Percentiles rank a stretch among this genome's conserved stretches.
phyloP scores from a whole-genome alignment of 2,797 vertebrate genomes.

The Potorous gilbertii region DNA sequence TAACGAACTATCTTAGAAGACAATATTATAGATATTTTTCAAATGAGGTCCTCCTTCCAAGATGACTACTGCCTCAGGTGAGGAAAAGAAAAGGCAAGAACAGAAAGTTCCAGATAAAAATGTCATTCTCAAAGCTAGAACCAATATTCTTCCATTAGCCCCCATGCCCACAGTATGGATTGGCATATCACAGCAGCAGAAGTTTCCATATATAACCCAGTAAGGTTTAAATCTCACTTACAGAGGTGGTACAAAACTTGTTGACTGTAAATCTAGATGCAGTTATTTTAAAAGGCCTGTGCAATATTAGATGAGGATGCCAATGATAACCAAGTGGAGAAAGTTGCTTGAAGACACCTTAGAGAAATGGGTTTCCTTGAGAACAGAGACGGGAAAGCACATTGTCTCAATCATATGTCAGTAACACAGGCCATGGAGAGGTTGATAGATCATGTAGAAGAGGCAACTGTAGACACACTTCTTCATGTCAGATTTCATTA shows the following conservation, averaged over 20 bases:
- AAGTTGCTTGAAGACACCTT: not conserved
- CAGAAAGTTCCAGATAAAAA: not conserved
- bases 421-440: conserved; percentile 98
- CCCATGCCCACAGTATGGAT: accelerated
- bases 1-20: not conserved
- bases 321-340: not conserved
- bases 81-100: not conserved
- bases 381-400: conserved; percentile 92
- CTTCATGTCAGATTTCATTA: conserved; percentile 86
- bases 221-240: not conserved
- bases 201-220: not conserved
- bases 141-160: not conserved
- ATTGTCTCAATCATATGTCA: conserved; percentile 94
- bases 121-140: not conserved
- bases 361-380: conserved; percentile 73
- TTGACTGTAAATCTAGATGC: not conserved
- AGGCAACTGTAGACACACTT: conserved; percentile 89
- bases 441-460: conserved; percentile 94
- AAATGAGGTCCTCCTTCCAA: not conserved
- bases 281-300: not conserved
- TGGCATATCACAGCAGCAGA: not conserved
- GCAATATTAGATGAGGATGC: not conserved
- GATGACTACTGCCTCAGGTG: not conserved
- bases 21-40: not conserved
- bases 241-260: not conserved